Evolutionary conservation across 2,113 vertebrate genomes (phyloP).

Genomic region (Pipa parva): DNA sequence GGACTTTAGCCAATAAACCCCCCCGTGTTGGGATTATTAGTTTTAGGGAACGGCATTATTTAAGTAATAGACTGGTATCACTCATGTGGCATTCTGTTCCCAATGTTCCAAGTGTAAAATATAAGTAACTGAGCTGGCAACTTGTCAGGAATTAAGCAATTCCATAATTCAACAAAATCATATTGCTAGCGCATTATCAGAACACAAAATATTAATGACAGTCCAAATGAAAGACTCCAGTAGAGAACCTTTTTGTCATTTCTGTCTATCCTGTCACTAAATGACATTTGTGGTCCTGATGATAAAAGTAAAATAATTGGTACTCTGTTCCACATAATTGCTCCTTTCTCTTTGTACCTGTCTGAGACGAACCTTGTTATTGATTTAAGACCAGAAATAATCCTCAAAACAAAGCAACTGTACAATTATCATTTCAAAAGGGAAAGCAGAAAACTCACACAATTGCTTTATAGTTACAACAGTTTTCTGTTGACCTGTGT

Average conservation of each 20-base stretch:
- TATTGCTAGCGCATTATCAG: slow-evolving; percentile 7
- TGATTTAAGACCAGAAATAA: slow-evolving; percentile 11
- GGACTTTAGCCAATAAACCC: neutral
- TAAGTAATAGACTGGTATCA: slow-evolving; percentile 23
- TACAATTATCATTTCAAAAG: no score
- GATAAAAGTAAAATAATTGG: slow-evolving; percentile 30
- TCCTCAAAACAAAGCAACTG: no score
- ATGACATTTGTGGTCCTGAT: slow-evolving; percentile 24
- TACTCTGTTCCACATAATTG: slow-evolving; percentile 17
- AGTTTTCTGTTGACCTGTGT: no score
- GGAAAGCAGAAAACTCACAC: no score
- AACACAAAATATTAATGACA: slow-evolving; percentile 15
- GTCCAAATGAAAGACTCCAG: slow-evolving; percentile 8
- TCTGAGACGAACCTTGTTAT: slow-evolving; percentile 4
- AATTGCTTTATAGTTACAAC: no score
- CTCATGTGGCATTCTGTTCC: slow-evolving; percentile 2
- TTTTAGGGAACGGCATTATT: slow-evolving; percentile 25
- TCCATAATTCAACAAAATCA: slow-evolving; percentile 15
- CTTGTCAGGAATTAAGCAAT: slow-evolving; percentile 26
- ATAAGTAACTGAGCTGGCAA: slow-evolving; percentile 20
- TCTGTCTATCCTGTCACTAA: slow-evolving; percentile 1
- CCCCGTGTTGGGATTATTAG: neutral
- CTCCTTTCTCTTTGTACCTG: slow-evolving; percentile 4
- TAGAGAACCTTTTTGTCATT: slow-evolving; percentile 8
- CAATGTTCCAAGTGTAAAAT: slow-evolving; percentile 16